These are phyloP conservation scores for Ephialtes manifestator DNA, from an alignment of 2,888 invertebrate species.

Conservation along the genomic window DNA sequence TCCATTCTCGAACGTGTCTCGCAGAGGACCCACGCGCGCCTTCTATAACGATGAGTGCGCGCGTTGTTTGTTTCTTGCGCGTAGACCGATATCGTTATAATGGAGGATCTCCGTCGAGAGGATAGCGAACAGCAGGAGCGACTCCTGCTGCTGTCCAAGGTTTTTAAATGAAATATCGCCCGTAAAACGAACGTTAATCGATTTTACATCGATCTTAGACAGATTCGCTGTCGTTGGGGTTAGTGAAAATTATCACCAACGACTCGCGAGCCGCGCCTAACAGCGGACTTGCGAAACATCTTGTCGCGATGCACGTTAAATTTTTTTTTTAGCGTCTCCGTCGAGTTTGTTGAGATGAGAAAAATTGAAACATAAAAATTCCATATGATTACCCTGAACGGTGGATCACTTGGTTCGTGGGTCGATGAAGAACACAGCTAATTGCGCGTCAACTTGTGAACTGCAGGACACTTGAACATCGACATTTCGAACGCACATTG, in stretches of 20 bases:
- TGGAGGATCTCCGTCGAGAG: too few species aligned
- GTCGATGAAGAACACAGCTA: slow-evolving; percentile 89
- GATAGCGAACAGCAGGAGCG: too few species aligned
- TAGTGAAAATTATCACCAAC: not conserved
- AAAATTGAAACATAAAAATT: too few species aligned
- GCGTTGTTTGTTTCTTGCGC: not conserved
- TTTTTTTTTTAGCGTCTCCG: too few species aligned
- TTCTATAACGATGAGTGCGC: too few species aligned
- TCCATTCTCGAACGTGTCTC: not conserved
- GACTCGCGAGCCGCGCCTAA: slow-evolving; percentile 4
- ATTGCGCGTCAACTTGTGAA: slow-evolving; percentile 86
- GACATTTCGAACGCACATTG: slow-evolving; percentile 89
- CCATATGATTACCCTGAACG: slow-evolving; percentile 66
- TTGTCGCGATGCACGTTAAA: not conserved
- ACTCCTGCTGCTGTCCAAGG: not conserved
- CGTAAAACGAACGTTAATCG: not conserved
- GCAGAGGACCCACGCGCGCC: not conserved
- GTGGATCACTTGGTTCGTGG: slow-evolving; percentile 86
- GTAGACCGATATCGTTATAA: not conserved
- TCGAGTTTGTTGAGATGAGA: too few species aligned
- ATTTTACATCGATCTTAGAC: not conserved
- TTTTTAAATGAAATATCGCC: slow-evolving; percentile 39
- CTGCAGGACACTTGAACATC: slow-evolving; percentile 88
- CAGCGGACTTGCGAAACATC: slow-evolving; percentile 5
- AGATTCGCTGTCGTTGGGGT: not conserved